phyloP scores from a whole-genome alignment of 2,888 invertebrate species.

The Glomeris marginata region DNA sequence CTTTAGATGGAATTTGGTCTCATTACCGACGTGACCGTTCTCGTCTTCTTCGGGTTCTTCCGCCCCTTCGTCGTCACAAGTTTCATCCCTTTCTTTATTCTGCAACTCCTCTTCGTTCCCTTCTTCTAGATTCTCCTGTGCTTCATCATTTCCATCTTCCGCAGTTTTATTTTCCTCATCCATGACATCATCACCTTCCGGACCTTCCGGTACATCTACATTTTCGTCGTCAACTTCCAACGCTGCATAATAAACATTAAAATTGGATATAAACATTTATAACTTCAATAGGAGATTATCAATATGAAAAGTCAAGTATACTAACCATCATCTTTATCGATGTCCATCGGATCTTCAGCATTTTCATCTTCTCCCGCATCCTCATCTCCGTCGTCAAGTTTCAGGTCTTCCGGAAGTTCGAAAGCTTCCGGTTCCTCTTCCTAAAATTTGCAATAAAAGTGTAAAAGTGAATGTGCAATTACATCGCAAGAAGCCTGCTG shows the following conservation, averaged over 20 bases:
- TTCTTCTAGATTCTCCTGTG: slow-evolving; percentile 7
- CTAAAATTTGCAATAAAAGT: slow-evolving; percentile 1
- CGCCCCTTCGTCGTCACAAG: slow-evolving; percentile 35
- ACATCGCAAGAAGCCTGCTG: neutral
- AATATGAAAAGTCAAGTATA: too few relatives aligned
- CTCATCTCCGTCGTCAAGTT: slow-evolving; percentile 53
- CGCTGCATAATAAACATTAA: too few relatives aligned
- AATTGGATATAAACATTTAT: too few relatives aligned
- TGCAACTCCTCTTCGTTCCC: slow-evolving; percentile 16
- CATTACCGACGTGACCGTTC: slow-evolving; percentile 19
- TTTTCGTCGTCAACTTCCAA: slow-evolving; percentile 12
- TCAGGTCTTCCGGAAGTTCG: slow-evolving; percentile 73
- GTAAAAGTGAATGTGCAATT: neutral
- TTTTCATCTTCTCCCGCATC: slow-evolving; percentile 19
- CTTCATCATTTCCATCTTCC: slow-evolving; percentile 40
- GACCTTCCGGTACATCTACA: slow-evolving; percentile 35
- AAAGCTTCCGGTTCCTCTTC: slow-evolving; percentile 59
- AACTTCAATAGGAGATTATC: too few relatives aligned
- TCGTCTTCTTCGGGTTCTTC: slow-evolving; percentile 36
- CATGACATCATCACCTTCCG: slow-evolving; percentile 24
- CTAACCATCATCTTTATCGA: slow-evolving; percentile 36
- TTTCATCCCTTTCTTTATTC: slow-evolving; percentile 31
- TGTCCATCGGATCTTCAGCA: slow-evolving; percentile 40
- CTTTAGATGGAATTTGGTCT: too few relatives aligned
- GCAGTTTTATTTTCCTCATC: slow-evolving; percentile 7